A percentile compares a stretch with the other conserved stretches of the same genome.
These are phyloP conservation scores for Pharmacophagus antenor DNA, from an alignment of 2,888 invertebrate genomes.

Conservation along the genomic window DNA sequence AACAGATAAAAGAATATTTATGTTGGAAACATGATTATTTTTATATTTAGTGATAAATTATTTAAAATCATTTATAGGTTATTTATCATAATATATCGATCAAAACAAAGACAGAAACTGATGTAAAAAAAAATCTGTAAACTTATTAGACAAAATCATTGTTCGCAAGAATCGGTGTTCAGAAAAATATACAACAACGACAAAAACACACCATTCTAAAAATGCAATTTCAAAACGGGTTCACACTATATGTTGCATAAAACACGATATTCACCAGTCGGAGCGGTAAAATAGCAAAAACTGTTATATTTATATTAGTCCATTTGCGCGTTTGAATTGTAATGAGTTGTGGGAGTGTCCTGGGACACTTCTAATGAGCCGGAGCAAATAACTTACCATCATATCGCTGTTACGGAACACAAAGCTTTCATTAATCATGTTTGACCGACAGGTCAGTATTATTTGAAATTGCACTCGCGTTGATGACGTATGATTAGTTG, in stretches of 20 bases:
- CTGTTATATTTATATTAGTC: constrained; percentile 6
- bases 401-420: constrained; percentile 13
- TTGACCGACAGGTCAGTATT: constrained; percentile 39
- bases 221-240: not conserved
- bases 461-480: constrained; percentile 33
- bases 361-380: constrained; percentile 20
- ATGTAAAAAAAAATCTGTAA: too few relatives aligned
- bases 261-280: not conserved
- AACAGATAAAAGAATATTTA: too few relatives aligned
- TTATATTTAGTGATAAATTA: too few relatives aligned
- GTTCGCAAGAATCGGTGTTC: not conserved
- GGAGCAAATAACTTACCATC: constrained; percentile 11
- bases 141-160: too few relatives aligned
- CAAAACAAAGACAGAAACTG: too few relatives aligned
- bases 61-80: too few relatives aligned
- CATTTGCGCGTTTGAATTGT: constrained; percentile 4
- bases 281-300: constrained; percentile 15
- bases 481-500: constrained; percentile 24
- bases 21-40: too few relatives aligned
- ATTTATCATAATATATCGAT: too few relatives aligned
- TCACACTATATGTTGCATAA: not conserved
- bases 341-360: constrained; percentile 22
- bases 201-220: not conserved
- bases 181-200: not conserved
- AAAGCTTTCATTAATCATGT: constrained; percentile 39